A percentile compares a stretch with the other conserved stretches of the same genome.
Conservation (phyloP, 1,140 invertebrate species). For the Pteromalus puparum region DNA sequence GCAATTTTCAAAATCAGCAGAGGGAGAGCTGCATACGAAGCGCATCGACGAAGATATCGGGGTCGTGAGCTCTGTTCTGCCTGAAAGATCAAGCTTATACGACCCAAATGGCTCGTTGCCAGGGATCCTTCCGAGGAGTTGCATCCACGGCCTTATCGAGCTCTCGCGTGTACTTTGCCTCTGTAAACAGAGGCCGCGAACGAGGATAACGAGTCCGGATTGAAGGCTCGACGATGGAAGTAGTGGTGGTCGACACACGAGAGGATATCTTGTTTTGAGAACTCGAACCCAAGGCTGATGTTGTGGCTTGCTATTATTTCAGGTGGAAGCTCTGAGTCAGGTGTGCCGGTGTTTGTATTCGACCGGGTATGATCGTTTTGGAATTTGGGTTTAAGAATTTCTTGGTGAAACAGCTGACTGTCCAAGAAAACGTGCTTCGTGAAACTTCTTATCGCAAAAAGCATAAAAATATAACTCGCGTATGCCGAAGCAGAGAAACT, state of each 20-base stretch:
- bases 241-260: background rate
- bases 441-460: too few relatives aligned
- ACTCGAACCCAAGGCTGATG: too few relatives aligned
- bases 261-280: background rate
- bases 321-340: too few relatives aligned
- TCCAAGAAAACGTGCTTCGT: too few relatives aligned
- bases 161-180: constrained; percentile 22
- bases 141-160: constrained; percentile 63
- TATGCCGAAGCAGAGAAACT: too few relatives aligned
- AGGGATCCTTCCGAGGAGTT: constrained; percentile 58
- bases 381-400: too few relatives aligned
- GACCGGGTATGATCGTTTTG: too few relatives aligned
- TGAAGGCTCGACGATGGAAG: background rate
- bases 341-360: too few relatives aligned
- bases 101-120: constrained; percentile 64
- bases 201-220: constrained; percentile 27
- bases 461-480: too few relatives aligned
- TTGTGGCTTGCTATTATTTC: too few relatives aligned
- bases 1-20: constrained; percentile 9
- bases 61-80: constrained; percentile 11
- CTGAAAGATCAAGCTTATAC: constrained; percentile 60
- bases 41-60: constrained; percentile 24
- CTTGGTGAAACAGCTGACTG: too few relatives aligned
- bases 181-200: constrained; percentile 1
- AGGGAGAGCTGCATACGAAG: background rate